Percentiles rank a stretch among this genome's conserved stretches.
phyloP scores from a whole-genome alignment of 2,797 vertebrate species.

The Okamejei kenojei region DNA sequence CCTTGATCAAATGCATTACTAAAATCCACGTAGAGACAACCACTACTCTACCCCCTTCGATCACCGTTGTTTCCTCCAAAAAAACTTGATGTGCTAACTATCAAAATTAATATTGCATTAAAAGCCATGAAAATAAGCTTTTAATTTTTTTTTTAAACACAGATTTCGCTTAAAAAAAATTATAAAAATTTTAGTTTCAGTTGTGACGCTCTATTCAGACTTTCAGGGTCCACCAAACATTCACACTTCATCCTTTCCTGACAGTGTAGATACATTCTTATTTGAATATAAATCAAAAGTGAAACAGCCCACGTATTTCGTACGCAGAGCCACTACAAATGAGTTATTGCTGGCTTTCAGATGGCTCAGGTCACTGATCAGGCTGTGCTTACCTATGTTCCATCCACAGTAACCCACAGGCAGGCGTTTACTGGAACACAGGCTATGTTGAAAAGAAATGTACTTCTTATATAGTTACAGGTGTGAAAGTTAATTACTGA shows the following conservation, averaged over 20 bases:
- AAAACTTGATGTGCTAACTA: neutral
- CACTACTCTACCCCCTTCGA: no score
- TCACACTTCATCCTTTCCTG: neutral
- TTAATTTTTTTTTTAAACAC: neutral
- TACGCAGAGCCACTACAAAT: neutral
- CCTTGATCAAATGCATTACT: no score
- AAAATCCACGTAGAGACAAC: no score
- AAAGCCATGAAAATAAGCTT: neutral
- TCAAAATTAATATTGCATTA: neutral
- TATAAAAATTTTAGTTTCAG: neutral
- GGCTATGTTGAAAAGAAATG: constrained; percentile 16
- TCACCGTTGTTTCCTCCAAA: no score
- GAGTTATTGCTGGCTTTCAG: neutral
- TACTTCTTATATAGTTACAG: neutral
- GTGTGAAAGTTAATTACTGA: neutral
- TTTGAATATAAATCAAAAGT: constrained; percentile 4
- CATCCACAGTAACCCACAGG: neutral
- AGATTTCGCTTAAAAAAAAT: neutral
- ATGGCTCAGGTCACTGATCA: neutral
- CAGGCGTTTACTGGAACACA: constrained; percentile 27
- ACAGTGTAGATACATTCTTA: neutral
- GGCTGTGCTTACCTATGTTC: neutral
- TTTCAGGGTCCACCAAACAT: neutral
- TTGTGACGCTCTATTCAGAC: neutral
- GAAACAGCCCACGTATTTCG: neutral